These are phyloP conservation scores for Meloidogyne exigua DNA, from an alignment of 1,140 invertebrate species.

Conservation along the genomic window DNA sequence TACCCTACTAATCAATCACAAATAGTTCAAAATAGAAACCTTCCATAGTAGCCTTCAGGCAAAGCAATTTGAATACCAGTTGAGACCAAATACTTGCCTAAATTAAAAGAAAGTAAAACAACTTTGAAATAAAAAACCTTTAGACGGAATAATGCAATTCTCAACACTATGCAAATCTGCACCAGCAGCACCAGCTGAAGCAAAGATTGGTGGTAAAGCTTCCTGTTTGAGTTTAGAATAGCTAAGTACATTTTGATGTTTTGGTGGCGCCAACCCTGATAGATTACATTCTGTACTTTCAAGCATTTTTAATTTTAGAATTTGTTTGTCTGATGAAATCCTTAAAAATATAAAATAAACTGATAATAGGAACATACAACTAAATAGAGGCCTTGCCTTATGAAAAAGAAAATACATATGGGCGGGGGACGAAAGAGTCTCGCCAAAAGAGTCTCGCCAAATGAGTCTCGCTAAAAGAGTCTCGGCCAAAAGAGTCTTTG, in stretches of 20 bases:
- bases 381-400: background rate
- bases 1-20: no score
- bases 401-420: background rate
- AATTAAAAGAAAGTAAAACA: slow-evolving; percentile 27
- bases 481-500: no score
- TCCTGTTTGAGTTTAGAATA: background rate
- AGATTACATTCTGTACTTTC: no score
- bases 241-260: background rate
- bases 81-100: slow-evolving; percentile 79
- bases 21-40: slow-evolving; percentile 61
- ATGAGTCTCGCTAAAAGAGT: no score
- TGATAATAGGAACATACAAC: background rate
- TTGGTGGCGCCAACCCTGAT: no score
- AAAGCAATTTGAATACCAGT: slow-evolving; percentile 82
- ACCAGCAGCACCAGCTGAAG: slow-evolving; percentile 81
- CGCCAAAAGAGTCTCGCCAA: no score
- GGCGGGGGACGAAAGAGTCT: no score
- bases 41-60: slow-evolving; percentile 71
- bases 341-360: background rate
- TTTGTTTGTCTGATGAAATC: background rate
- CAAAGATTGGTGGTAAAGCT: slow-evolving; percentile 72
- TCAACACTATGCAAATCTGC: slow-evolving; percentile 89
- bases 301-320: background rate
- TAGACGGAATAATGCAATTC: slow-evolving; percentile 77
- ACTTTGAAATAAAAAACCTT: slow-evolving; percentile 49